phyloP scores from a whole-genome alignment of 2,888 invertebrate genomes.

The Macaria notata region DNA sequence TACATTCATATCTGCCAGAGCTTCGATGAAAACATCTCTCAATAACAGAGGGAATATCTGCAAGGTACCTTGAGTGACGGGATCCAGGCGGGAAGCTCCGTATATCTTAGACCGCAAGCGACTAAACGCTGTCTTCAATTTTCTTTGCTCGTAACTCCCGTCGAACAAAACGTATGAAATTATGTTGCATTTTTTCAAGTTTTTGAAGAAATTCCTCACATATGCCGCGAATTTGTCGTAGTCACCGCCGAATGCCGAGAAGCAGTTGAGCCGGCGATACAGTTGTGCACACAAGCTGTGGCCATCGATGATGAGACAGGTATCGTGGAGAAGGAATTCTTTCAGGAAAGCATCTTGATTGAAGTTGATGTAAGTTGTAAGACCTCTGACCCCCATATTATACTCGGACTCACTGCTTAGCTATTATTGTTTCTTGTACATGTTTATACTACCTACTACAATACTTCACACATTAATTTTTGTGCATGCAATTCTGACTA shows the following conservation, averaged over 20 bases:
- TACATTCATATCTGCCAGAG: slow-evolving; percentile 84
- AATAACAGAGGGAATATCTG: slow-evolving; percentile 89
- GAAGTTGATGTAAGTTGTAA: slow-evolving; percentile 89
- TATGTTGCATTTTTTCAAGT: slow-evolving; percentile 86
- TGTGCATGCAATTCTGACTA: too few species aligned
- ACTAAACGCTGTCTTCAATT: slow-evolving; percentile 84
- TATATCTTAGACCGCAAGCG: slow-evolving; percentile 83
- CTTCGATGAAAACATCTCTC: slow-evolving; percentile 88
- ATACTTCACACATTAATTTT: too few species aligned
- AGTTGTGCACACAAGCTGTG: slow-evolving; percentile 88
- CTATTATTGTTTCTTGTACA: too few species aligned
- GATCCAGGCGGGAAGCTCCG: slow-evolving; percentile 80
- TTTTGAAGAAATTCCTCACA: slow-evolving; percentile 86
- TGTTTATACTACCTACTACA: too few species aligned
- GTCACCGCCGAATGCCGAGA: slow-evolving; percentile 92
- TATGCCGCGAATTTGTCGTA: slow-evolving; percentile 88
- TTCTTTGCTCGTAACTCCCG: slow-evolving; percentile 88
- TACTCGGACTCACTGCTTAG: not conserved
- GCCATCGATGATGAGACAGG: slow-evolving; percentile 90
- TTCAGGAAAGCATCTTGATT: slow-evolving; percentile 85
- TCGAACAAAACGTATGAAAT: slow-evolving; percentile 89
- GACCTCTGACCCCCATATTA: slow-evolving; percentile 91
- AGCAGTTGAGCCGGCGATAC: slow-evolving; percentile 83
- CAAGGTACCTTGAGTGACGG: slow-evolving; percentile 74
- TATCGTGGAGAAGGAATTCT: slow-evolving; percentile 84